These are phyloP conservation scores for Origma solitaria DNA, from an alignment of 2,113 vertebrate species.

Conservation along the genomic window DNA sequence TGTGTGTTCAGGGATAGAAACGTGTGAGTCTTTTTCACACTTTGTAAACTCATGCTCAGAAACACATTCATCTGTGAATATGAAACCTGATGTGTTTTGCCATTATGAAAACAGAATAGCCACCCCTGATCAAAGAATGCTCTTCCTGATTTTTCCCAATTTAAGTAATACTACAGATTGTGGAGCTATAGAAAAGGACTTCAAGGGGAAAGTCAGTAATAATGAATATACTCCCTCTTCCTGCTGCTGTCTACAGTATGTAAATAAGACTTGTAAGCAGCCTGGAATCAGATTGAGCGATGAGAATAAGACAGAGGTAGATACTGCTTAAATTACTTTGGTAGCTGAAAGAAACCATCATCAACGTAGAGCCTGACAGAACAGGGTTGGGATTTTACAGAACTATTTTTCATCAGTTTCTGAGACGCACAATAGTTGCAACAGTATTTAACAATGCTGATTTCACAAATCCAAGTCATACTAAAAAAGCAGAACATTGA, in stretches of 20 bases:
- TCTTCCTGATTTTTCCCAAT: background rate
- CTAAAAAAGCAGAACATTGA: background rate
- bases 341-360: background rate
- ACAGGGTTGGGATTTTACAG: background rate
- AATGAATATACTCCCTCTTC: background rate
- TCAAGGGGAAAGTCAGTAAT: background rate
- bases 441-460: background rate
- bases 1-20: background rate
- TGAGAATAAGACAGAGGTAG: background rate
- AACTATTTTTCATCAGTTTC: background rate
- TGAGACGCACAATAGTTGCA: background rate
- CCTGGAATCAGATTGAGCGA: background rate
- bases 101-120: background rate
- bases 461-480: background rate
- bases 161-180: background rate
- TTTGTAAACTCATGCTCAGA: background rate
- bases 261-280: background rate
- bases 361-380: background rate
- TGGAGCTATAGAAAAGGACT: background rate
- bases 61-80: background rate
- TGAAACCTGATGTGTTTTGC: background rate
- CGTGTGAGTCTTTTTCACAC: background rate
- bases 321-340: background rate
- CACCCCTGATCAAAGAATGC: background rate
- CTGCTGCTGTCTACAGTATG: background rate